Percentiles rank a stretch among this genome's conserved stretches.
phyloP scores from a whole-genome alignment of 2,113 vertebrate species.

The Nansenia antarctica region DNA sequence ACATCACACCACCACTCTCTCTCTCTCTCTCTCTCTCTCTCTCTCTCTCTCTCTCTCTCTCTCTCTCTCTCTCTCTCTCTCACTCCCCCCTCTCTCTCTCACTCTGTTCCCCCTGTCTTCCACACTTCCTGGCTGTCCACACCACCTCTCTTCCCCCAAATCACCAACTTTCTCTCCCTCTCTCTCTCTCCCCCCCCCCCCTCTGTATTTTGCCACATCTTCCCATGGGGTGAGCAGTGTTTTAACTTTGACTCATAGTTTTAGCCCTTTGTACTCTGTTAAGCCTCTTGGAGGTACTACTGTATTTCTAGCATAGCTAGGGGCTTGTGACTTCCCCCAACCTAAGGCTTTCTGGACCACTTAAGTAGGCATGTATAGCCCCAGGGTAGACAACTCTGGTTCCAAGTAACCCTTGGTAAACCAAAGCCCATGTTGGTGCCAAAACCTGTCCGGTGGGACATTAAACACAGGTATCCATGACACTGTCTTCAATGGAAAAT shows the following conservation, averaged over 20 bases:
- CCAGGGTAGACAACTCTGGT: not conserved
- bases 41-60: not conserved
- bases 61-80: slow-evolving; percentile 18
- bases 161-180: slow-evolving; percentile 17
- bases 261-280: slow-evolving; percentile 10
- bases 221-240: not conserved
- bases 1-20: slow-evolving; percentile 17
- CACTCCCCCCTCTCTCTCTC: not conserved
- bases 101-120: slow-evolving; percentile 13
- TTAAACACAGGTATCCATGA: slow-evolving; percentile 41
- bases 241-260: not conserved
- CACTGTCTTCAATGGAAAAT: slow-evolving; percentile 16
- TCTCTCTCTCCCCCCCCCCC: slow-evolving; percentile 3
- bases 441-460: slow-evolving; percentile 67
- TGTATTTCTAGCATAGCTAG: slow-evolving; percentile 41
- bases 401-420: slow-evolving; percentile 50
- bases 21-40: not conserved
- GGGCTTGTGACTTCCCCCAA: slow-evolving; percentile 36
- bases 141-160: not conserved
- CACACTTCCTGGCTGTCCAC: not conserved
- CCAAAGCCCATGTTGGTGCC: slow-evolving; percentile 65
- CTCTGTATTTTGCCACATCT: not conserved
- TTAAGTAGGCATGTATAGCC: no score
- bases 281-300: not conserved
- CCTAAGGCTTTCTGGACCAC: slow-evolving; percentile 15